Evolutionary conservation across 2,888 invertebrate genomes (phyloP).

Genomic region (Lypha dubia): DNA sequence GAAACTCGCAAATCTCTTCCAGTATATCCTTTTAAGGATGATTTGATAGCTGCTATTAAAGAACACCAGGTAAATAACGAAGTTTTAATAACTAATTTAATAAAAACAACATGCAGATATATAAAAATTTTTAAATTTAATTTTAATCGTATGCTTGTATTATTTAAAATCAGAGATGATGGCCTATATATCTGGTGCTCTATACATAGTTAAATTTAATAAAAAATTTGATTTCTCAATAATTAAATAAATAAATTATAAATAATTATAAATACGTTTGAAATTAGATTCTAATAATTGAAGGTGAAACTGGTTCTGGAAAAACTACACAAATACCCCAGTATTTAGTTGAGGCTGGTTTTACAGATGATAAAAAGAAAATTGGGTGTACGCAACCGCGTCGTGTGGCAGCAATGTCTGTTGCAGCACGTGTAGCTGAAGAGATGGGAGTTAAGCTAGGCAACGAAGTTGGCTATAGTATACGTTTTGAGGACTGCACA

Average conservation of each 20-base stretch:
- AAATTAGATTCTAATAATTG: conserved; percentile 92
- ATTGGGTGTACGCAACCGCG: conserved; percentile 99
- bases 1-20: conserved; percentile 97
- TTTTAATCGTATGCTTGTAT: no score
- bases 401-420: conserved; percentile 99
- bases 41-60: conserved; percentile 94
- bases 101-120: no score
- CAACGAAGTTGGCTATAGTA: conserved; percentile 94
- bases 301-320: conserved; percentile 99
- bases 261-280: not conserved
- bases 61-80: conserved; percentile 88
- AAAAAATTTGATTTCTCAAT: no score
- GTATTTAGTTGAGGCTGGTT: conserved; percentile 97
- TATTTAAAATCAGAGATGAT: no score
- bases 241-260: no score
- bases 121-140: no score
- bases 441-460: conserved; percentile 99
- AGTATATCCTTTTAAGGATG: conserved; percentile 95
- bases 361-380: conserved; percentile 91
- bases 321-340: conserved; percentile 99
- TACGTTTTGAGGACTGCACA: conserved; percentile 99
- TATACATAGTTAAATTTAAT: no score
- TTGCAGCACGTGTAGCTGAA: conserved; percentile 98
- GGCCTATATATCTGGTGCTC: no score
- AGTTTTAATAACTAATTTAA: not conserved